These are phyloP conservation scores for Psilopsiagon aymara DNA, from an alignment of 2,113 vertebrate genomes.

Conservation along the genomic window DNA sequence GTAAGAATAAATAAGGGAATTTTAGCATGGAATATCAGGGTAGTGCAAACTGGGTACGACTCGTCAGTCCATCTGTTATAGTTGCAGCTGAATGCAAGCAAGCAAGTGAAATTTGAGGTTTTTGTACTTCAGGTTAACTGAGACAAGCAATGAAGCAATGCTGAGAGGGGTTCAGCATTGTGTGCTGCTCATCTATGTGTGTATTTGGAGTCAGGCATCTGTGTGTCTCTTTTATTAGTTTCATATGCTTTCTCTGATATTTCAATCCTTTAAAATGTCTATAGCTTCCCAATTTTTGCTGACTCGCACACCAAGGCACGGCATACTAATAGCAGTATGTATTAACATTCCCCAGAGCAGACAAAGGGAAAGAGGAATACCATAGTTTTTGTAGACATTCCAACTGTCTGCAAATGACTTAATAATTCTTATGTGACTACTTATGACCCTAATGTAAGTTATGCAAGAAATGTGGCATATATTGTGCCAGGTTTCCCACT, in stretches of 20 bases:
- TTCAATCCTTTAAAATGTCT: neutral
- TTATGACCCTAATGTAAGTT: neutral
- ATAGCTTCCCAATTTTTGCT: neutral
- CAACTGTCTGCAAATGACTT: neutral
- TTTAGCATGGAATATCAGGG: neutral
- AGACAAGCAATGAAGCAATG: neutral
- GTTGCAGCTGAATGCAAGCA: neutral
- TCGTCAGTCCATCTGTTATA: neutral
- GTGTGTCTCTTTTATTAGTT: neutral
- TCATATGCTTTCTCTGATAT: neutral
- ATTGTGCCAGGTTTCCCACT: neutral
- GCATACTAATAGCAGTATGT: neutral
- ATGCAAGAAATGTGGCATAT: neutral
- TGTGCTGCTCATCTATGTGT: neutral
- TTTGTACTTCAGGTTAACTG: neutral
- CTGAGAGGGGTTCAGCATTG: neutral
- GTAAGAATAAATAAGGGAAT: neutral
- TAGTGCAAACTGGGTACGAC: neutral
- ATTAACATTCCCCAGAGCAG: neutral
- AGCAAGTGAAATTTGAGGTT: neutral
- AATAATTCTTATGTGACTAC: neutral
- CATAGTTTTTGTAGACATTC: neutral
- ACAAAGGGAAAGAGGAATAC: neutral
- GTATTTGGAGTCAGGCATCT: neutral
- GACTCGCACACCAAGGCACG: neutral